Conservation (phyloP, 2,888 invertebrate species). For the Calephelis perditalis region DNA sequence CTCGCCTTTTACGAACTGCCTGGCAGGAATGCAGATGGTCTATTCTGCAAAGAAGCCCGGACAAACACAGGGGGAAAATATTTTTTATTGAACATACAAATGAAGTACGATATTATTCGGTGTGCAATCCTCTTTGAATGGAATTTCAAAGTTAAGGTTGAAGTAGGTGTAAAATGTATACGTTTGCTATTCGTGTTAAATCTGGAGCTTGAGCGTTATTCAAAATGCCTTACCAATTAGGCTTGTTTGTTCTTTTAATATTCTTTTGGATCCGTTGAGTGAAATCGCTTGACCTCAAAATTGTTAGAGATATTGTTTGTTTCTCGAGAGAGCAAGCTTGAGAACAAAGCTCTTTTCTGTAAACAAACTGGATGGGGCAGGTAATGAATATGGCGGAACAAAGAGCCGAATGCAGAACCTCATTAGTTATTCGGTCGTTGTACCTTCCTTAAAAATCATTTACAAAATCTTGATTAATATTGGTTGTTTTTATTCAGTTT, state of each 20-base stretch:
- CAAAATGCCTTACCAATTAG: constrained; percentile 8
- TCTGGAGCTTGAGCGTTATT: background rate
- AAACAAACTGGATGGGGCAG: constrained; percentile 56
- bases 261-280: constrained; percentile 43
- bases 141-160: constrained; percentile 6
- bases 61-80: too few species aligned
- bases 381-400: constrained; percentile 73
- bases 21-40: too few species aligned
- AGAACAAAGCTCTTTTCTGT: constrained; percentile 60
- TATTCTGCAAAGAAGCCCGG: too few species aligned
- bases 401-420: constrained; percentile 57
- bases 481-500: constrained; percentile 24
- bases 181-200: constrained; percentile 7
- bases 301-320: constrained; percentile 63
- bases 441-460: constrained; percentile 66
- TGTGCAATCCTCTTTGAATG: background rate
- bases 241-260: constrained; percentile 49
- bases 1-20: too few species aligned
- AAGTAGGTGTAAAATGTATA: constrained; percentile 10
- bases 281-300: constrained; percentile 63
- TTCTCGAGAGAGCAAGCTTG: constrained; percentile 46
- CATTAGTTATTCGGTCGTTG: constrained; percentile 66
- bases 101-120: too few species aligned
- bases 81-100: too few species aligned
- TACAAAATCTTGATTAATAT: constrained; percentile 61